Conservation (phyloP, 1,140 invertebrate genomes). For the Druon quercuslanigerum region DNA sequence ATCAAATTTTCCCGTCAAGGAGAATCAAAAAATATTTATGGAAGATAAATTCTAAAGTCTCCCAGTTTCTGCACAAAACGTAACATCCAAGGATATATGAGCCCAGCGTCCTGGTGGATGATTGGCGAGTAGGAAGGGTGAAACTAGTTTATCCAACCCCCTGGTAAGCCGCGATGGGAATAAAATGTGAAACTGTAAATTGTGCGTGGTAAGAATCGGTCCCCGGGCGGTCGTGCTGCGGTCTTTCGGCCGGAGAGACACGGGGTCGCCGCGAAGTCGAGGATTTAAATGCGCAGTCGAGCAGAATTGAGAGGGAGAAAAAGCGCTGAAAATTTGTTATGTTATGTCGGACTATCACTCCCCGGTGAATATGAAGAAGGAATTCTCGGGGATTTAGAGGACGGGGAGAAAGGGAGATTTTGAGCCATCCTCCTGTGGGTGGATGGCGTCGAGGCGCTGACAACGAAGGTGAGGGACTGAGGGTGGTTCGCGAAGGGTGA, state of each 20-base stretch:
- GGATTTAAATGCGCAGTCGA: conserved; percentile 73
- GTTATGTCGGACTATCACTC: conserved; percentile 71
- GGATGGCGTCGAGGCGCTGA: conserved; percentile 18
- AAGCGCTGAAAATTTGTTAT: conserved; percentile 68
- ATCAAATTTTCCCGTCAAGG: too few relatives aligned
- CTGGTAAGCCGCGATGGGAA: conserved; percentile 70
- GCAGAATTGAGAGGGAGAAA: conserved; percentile 50
- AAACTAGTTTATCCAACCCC: conserved; percentile 58
- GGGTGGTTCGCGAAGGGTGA: conserved; percentile 36
- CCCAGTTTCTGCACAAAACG: neutral
- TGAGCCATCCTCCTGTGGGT: neutral
- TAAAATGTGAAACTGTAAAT: conserved; percentile 77
- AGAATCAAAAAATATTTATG: too few relatives aligned
- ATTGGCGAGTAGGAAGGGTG: conserved; percentile 54
- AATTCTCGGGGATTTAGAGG: conserved; percentile 59
- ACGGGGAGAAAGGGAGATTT: conserved; percentile 27
- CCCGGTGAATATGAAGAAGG: conserved; percentile 72
- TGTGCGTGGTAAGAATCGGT: conserved; percentile 75
- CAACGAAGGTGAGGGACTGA: conserved; percentile 28
- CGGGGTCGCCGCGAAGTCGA: conserved; percentile 58
- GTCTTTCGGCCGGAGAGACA: conserved; percentile 46
- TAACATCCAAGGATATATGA: conserved; percentile 13
- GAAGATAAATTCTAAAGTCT: conserved; percentile 8
- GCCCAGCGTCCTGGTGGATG: conserved; percentile 49
- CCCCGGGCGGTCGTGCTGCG: conserved; percentile 68